Conservation (phyloP, 1,140 invertebrate genomes). For the Euwallacea similis region DNA sequence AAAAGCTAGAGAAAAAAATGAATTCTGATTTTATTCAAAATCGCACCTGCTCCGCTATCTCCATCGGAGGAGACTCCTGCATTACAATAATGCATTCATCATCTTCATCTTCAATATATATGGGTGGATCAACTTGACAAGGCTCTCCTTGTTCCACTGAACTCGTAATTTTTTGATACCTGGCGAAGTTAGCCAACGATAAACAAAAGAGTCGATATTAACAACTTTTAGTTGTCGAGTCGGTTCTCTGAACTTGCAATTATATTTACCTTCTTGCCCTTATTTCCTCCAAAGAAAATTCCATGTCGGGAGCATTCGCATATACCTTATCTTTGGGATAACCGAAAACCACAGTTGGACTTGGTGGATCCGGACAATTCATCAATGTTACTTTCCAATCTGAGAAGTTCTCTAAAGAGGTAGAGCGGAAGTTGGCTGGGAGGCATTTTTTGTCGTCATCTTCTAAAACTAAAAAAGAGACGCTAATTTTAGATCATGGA, state of each 20-base stretch:
- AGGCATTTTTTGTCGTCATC: conserved; percentile 57
- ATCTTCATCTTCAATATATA: conserved; percentile 20
- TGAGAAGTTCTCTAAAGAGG: conserved; percentile 60
- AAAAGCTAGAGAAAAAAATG: not conserved
- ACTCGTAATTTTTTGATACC: conserved; percentile 11
- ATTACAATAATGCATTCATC: conserved; percentile 24
- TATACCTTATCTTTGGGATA: conserved; percentile 65
- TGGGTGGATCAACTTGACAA: not conserved
- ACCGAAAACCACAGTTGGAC: conserved; percentile 61
- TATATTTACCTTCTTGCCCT: conserved; percentile 53
- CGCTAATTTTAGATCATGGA: not conserved
- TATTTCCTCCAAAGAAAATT: conserved; percentile 71
- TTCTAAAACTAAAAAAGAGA: conserved; percentile 59
- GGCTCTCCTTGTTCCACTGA: conserved; percentile 18
- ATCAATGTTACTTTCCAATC: conserved; percentile 59
- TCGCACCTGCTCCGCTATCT: conserved; percentile 14
- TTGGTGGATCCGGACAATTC: conserved; percentile 59
- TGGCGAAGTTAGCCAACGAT: not conserved
- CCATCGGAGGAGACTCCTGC: conserved; percentile 18
- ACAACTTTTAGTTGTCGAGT: not conserved
- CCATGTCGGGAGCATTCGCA: conserved; percentile 58
- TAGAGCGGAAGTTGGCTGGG: conserved; percentile 44
- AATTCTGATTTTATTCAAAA: not conserved
- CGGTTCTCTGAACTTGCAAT: not conserved
- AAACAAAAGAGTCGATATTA: not conserved